Base-by-base conservation (phyloP, 2,888 invertebrate genomes). In the Lasioglossum calceatum region DNA sequence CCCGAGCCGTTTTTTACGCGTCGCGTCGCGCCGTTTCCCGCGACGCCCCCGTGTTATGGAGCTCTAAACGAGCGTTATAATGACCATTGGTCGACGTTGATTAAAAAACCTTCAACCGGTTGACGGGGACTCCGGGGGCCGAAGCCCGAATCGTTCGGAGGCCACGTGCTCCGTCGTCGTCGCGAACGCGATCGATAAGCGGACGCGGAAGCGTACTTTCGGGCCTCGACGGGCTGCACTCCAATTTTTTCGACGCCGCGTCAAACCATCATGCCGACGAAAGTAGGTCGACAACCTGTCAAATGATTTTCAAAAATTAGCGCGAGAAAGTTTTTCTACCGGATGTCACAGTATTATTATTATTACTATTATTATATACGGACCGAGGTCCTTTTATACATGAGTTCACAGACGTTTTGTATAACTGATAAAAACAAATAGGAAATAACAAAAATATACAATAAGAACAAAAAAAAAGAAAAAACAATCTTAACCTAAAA, bases 1-100 rank as follows among this genome's bases (percentile, higher is more conserved):
- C 82, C 42, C 77, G 70, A 75, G 77, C 76, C 73, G 81, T 76
- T 83, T 81, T 86, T 79, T 81, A 78, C 73, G 78, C 82, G 42
- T 84, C 78, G 67, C 36, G 64, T 1, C 78, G 42, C 74, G 32
- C 74, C 85, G 79, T 64, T 71, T 54, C 54, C 58, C 27, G 50
- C 70, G 39, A 39, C 76, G n/a, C 82, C 84, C 67, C 71, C 75
- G 87, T 84, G 92, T 94, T 94, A 94, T 92, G 91, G 92, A 91
- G 90, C 90, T 92, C 93, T 93, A 93, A 94, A 94, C 92, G 93
- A 92, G 92, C 91, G 90, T 92, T 92, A 92, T 93, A 93, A 94
- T 94, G 93, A 94, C 92, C 91, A 89, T 84, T 90, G 92, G 91
- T 85, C 87, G 91, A 89, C 92, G 92, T 94, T 94, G 93, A 93